phyloP scores from a whole-genome alignment of 2,888 invertebrate genomes.

The Hesperia comma region DNA sequence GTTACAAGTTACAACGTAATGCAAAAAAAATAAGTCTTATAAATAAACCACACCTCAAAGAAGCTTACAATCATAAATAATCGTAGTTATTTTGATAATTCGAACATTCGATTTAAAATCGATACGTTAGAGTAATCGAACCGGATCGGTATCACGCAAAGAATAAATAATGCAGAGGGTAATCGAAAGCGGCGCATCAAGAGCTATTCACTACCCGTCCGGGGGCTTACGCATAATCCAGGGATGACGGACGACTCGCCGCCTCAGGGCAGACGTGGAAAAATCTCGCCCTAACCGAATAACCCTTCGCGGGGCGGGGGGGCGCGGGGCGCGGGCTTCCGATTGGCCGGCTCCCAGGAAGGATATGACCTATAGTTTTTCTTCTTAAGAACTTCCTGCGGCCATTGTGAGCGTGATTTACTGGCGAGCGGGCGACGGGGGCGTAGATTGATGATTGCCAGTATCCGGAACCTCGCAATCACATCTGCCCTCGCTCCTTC shows the following conservation, averaged over 20 bases:
- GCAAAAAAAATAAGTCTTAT: too few relatives aligned
- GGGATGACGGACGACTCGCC: conserved; percentile 59
- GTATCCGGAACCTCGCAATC: conserved; percentile 74
- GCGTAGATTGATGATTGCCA: conserved; percentile 79
- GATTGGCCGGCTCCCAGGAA: conserved; percentile 82
- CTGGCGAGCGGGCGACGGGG: conserved; percentile 55
- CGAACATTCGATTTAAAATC: conserved; percentile 8
- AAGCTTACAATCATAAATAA: too few relatives aligned
- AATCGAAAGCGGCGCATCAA: conserved; percentile 51
- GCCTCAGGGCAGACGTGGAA: conserved; percentile 55
- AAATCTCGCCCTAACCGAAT: conserved; percentile 66
- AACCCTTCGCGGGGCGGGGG: conserved; percentile 63
- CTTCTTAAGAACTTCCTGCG: conserved; percentile 83
- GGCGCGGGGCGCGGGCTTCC: conserved; percentile 63
- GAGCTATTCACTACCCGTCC: conserved; percentile 56
- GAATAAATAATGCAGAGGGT: conserved; percentile 62
- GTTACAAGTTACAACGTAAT: too few relatives aligned
- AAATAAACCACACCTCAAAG: too few relatives aligned
- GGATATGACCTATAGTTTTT: conserved; percentile 85
- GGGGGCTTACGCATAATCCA: conserved; percentile 61
- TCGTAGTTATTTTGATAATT: background rate
- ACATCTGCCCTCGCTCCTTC: conserved; percentile 71
- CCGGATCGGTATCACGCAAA: conserved; percentile 33
- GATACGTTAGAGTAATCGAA: conserved; percentile 13
- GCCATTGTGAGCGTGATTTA: conserved; percentile 83